Conservation (phyloP, 2,888 invertebrate species). For the Drosophila meridiana region DNA sequence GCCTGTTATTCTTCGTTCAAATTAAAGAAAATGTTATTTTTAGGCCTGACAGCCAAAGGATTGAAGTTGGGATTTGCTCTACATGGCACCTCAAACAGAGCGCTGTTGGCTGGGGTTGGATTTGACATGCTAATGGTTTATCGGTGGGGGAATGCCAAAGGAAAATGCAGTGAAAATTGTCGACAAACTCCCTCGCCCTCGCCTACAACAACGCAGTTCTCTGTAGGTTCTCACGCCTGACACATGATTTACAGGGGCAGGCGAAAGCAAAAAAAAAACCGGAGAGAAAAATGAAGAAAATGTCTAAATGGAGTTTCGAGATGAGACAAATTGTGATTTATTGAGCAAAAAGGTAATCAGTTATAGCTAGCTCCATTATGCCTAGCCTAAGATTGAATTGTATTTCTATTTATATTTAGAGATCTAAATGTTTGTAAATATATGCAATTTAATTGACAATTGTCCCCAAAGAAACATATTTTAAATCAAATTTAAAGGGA, state of each 20-base stretch:
- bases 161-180: conserved; percentile 63
- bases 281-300: conserved; percentile 54
- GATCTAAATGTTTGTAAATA: conserved; percentile 6
- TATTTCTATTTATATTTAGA: neutral
- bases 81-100: conserved; percentile 40
- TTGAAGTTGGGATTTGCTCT: conserved; percentile 59
- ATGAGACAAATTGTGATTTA: conserved; percentile 67
- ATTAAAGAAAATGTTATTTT: conserved; percentile 78
- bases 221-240: conserved; percentile 64
- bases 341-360: conserved; percentile 24
- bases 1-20: conserved; percentile 48
- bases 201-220: conserved; percentile 32
- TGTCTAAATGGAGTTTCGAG: conserved; percentile 29
- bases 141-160: conserved; percentile 27
- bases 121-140: conserved; percentile 69
- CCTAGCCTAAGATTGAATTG: neutral
- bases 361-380: conserved; percentile 4
- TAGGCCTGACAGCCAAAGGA: conserved; percentile 74
- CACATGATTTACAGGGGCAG: conserved; percentile 43
- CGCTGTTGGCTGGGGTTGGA: conserved; percentile 31
- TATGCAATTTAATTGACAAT: neutral
- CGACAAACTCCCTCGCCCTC: conserved; percentile 33
- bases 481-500: neutral
- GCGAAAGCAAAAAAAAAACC: neutral
- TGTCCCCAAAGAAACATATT: neutral